phyloP scores from a whole-genome alignment of 2,888 invertebrate species.

The Byasa hedistus region DNA sequence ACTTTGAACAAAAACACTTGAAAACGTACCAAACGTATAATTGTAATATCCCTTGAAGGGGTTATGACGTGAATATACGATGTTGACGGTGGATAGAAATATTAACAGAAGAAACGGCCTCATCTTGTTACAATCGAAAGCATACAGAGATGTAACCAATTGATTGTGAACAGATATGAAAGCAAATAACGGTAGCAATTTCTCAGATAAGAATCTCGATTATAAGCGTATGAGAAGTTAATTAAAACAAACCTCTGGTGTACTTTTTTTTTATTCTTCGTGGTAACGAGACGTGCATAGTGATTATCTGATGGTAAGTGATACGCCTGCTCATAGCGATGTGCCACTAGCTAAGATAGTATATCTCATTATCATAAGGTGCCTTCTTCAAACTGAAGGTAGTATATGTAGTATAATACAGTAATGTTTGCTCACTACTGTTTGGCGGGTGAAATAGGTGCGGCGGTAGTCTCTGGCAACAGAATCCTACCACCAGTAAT shows the following conservation, averaged over 20 bases:
- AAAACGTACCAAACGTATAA: slow-evolving; percentile 13
- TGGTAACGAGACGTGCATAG: too few relatives aligned
- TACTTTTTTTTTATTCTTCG: background rate
- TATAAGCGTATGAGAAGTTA: background rate
- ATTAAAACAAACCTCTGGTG: background rate
- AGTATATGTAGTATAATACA: too few relatives aligned
- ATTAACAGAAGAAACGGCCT: background rate
- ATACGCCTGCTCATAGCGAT: too few relatives aligned
- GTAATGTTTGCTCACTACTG: too few relatives aligned
- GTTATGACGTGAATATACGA: slow-evolving; percentile 4
- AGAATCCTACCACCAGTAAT: too few relatives aligned
- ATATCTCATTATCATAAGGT: too few relatives aligned
- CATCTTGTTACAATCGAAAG: slow-evolving; percentile 6
- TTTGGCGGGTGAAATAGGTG: too few relatives aligned
- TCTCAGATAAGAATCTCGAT: background rate
- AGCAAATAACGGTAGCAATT: background rate
- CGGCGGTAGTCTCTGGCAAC: too few relatives aligned
- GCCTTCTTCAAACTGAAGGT: too few relatives aligned
- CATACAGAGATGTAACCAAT: slow-evolving; percentile 8
- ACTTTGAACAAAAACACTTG: background rate
- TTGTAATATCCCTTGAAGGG: slow-evolving; percentile 6
- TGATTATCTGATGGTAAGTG: too few relatives aligned
- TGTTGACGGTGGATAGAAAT: background rate
- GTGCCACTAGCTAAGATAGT: too few relatives aligned
- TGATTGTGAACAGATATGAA: slow-evolving; percentile 8